Conservation (phyloP, 1,140 invertebrate species). For the Aphelinus atriplicis region DNA sequence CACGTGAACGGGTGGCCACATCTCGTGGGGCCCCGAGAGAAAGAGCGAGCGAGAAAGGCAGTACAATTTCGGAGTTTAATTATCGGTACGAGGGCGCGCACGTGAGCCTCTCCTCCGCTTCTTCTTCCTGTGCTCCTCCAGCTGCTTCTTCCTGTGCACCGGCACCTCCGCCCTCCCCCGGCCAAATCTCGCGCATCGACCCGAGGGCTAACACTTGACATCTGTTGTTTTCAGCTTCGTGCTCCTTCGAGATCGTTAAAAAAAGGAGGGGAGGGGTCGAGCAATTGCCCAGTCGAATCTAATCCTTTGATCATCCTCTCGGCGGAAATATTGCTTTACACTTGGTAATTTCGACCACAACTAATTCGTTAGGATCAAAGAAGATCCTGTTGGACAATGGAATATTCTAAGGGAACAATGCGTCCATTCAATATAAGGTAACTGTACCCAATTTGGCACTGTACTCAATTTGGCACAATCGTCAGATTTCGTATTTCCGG, state of each 20-base stretch:
- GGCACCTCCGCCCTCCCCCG: conserved; percentile 1
- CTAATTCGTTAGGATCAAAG: no score
- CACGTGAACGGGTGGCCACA: conserved; percentile 4
- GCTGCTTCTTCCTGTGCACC: conserved; percentile 9
- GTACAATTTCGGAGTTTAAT: conserved; percentile 35
- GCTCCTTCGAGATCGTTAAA: background rate
- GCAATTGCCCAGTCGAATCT: no score
- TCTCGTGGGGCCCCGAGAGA: background rate
- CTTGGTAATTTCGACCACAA: no score
- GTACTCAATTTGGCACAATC: no score
- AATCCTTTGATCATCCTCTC: no score
- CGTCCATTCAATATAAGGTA: no score
- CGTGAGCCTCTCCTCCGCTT: conserved; percentile 9
- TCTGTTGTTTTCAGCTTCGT: background rate
- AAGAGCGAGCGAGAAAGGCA: no score
- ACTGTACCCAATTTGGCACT: no score
- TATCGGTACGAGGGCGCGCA: conserved; percentile 30
- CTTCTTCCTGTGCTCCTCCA: background rate
- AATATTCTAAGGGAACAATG: no score
- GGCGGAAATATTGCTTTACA: no score
- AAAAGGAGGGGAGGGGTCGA: background rate
- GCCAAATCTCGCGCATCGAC: conserved; percentile 10
- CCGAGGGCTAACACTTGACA: background rate
- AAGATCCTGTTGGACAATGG: no score
- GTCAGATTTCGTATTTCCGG: no score